Evolutionary conservation across 1,140 invertebrate species (phyloP), one percentile per base, ranked within the genome.

Genomic region (Melitaea cinxia): DNA sequence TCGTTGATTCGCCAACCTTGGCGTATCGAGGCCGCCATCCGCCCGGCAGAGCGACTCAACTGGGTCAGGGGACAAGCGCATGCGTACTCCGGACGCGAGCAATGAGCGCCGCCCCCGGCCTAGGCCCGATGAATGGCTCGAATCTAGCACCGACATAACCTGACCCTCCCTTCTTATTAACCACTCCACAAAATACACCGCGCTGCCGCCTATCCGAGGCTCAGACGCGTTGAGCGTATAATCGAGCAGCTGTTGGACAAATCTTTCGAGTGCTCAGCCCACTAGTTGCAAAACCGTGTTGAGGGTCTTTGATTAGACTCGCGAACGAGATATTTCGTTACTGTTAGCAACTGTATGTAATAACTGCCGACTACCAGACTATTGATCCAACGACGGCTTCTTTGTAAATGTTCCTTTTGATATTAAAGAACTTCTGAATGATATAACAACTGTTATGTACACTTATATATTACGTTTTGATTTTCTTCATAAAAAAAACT

Each of bases 1-100:
- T 82, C 71, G 75, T 80, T 85, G 84, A 84, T 88, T 86, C 78
- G 84, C 82, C 82, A 85, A 85, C 80, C 83, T 85, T 85, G 82
- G 78, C 61, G 68, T 76, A 78, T 79, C 78, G 77, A 80, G 80
- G 78, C 74, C 80, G 78, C 72, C 72, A 83, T 82, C 77, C 80
- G 83, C 70, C 75, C 74, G 75, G 73, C 74, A 77, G 64, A 62
- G 65, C 73, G 73, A 37, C 66, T 53, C 83, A 85, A 83, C 54
- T 87, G 78, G 85, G 85, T 87, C 85, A 88, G 78, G 69, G 78
- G 77, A 80, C 60, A 33, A 78, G 80, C 84, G 85, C 87, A 85
- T 81, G 85, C 87, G 80, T 72, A 74, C 65, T 83, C 83, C 83
- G 84, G 83, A 89, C 83, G 72, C 78, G 56, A 65, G 77, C 85